Conservation (phyloP, 1,140 invertebrate species). For the Neodiprion lecontei region DNA sequence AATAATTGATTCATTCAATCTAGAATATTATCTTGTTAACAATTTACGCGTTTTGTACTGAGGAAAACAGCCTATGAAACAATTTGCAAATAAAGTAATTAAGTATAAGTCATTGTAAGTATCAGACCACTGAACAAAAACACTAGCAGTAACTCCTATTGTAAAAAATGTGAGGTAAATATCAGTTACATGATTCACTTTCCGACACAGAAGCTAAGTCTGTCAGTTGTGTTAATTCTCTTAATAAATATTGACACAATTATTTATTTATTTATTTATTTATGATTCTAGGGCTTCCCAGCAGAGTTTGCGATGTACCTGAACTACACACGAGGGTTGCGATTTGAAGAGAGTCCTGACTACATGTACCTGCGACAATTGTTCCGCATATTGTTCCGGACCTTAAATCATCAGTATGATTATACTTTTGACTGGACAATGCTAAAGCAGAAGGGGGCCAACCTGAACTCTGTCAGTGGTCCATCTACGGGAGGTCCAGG, state of each 20-base stretch:
- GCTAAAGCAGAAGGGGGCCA: conserved; percentile 87
- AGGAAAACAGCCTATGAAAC: too few species aligned
- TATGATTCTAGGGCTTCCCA: conserved; percentile 79
- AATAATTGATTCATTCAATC: conserved; percentile 4
- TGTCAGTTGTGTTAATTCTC: too few species aligned
- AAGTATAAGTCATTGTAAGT: too few species aligned
- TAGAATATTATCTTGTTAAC: conserved; percentile 10
- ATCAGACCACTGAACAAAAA: too few species aligned
- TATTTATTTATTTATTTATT: not conserved
- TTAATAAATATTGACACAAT: too few species aligned
- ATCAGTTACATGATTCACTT: not conserved
- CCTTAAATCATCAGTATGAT: conserved; percentile 98
- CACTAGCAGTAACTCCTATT: not conserved
- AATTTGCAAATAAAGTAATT: too few species aligned
- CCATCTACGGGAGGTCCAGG: conserved; percentile 35
- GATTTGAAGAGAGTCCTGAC: conserved; percentile 96
- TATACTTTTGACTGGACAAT: conserved; percentile 99
- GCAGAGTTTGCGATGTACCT: conserved; percentile 98
- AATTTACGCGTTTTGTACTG: not conserved
- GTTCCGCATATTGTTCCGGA: conserved; percentile 98
- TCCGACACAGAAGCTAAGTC: too few species aligned
- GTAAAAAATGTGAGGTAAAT: not conserved
- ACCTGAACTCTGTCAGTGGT: conserved; percentile 26
- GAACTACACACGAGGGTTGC: conserved; percentile 94
- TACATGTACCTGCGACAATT: conserved; percentile 98